Base-by-base conservation (phyloP, 2,888 invertebrate genomes). In the Lepidocyrtoides sp. region DNA sequence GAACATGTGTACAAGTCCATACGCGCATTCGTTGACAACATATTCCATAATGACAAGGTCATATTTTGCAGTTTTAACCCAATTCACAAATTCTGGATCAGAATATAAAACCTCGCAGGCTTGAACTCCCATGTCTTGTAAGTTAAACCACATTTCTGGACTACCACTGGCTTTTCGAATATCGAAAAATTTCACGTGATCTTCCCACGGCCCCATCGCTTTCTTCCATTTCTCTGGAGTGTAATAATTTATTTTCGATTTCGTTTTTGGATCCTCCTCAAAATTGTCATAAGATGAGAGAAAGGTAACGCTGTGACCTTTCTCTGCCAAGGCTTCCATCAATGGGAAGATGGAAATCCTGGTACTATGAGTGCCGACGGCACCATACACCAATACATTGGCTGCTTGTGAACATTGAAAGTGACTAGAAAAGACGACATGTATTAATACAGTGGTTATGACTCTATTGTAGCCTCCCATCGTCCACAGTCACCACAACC, bases 11-110 rank as follows among this genome's bases (percentile, higher is more conserved):
- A 89, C 92, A 20, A 93, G 36, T 1, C 91, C 93, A n/a, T 91
- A 60, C 5, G 81, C 93, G 81, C 92, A 89, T 12, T 93, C 93
- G 54, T 91, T 91, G 14, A 63, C 84, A 2, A 89, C 12, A 8
- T 81, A 36, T 48, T 93, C 93, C 8, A 93, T 26, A 20, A 93
- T 36, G 0, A 93, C 92, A 1, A 93, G 51, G 63, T 93, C 93
- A 82, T 88, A 92, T 29, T 87, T 84, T 51, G 91, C 66, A 0
- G 51, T 63, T 8, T 91, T 81, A 3, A 92, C 69, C 92, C 92
- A 93, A 0, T 88, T 23, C 2, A 91, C 10, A 79, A 87, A 86
- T n/a, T 90, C 91, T 0, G 66, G 63, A 12, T 86, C 85, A 14
- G 44, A n/a, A 8, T 82, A 82, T 10, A 92, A n/a, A 0, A 14